Evolutionary conservation across 2,888 invertebrate species (phyloP), one percentile per base, ranked within the genome.

Genomic region (Diabrotica balteata): DNA sequence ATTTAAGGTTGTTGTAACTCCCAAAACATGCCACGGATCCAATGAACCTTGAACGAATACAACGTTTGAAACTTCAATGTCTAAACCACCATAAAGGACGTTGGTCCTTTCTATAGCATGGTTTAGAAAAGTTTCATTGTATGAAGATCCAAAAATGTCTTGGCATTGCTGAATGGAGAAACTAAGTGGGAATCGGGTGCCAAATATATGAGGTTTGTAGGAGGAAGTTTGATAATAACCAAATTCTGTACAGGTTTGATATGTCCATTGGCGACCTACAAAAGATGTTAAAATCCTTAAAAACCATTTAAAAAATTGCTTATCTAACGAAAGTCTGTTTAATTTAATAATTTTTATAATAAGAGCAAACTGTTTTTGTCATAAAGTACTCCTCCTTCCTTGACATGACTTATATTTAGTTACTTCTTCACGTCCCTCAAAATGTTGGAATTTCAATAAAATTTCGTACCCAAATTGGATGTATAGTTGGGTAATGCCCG

Each of bases 201-300:
- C 93, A 81, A 97, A 97, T 52, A 82, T 73, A 84, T 88, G 85
- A 2, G 86, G 84, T 66, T 86, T 86, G 5, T 86, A 88, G 0
- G 90, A 89, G 0, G 96, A 95, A 0, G 95, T 93, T 86, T 98
- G 97, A 84, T 92, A 98, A 84, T 94, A 98, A 43, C 97, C 97
- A 81, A 97, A 98, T 83, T 98, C 98, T 0, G 93, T 95, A 81
- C 98, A 98, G 0, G 97, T 97, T 84, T 97, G 97, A 82, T 96
- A 97, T 68, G 89, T 91, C 97, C 97, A 97, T 78, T 94, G 94
- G 0, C 97, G 91, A 73, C 87, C 91, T 91, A 53, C 17, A 60
- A 43, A 32, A 32, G 32, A 32, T 32, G 5, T 1, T 32, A 32
- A 32, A 32, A 32, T 32, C 4, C 4, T 32, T 32, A 32, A 32